phyloP scores from a whole-genome alignment of 2,797 vertebrate genomes.

The Pseudomugil gertrudae region DNA sequence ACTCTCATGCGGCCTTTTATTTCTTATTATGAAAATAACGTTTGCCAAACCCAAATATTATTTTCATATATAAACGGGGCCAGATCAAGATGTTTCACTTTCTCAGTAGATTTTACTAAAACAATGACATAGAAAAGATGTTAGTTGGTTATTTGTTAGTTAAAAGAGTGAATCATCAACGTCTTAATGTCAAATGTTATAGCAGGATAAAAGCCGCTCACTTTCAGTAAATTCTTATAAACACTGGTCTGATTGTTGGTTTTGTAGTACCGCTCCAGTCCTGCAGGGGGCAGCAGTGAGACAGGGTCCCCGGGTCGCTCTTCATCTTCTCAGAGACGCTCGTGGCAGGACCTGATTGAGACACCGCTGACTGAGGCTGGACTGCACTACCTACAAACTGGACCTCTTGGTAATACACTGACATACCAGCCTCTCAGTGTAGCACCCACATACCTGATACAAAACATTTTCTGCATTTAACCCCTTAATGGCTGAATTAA shows the following conservation, averaged over 20 bases:
- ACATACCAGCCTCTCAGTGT: not conserved
- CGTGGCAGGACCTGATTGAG: constrained; percentile 99
- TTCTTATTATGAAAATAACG: not conserved
- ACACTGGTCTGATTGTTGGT: not conserved
- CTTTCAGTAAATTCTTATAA: not conserved
- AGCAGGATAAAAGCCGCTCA: not conserved
- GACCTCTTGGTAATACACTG: constrained; percentile 83
- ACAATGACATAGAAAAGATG: not conserved
- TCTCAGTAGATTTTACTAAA: not conserved
- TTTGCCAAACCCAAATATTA: not conserved
- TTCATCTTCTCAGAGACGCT: constrained; percentile 93
- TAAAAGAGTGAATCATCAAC: not conserved
- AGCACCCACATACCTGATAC: not conserved
- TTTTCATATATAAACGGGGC: not conserved
- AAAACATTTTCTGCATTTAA: not conserved
- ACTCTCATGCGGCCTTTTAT: not conserved
- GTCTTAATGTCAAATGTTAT: not conserved
- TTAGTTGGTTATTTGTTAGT: not conserved
- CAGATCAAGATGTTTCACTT: not conserved
- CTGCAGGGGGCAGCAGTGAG: constrained; percentile 86
- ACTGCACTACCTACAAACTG: constrained; percentile 96
- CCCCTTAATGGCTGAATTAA: too few species aligned
- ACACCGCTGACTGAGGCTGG: constrained; percentile 95
- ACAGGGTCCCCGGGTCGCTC: constrained; percentile 92
- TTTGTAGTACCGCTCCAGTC: constrained; percentile 89